Base-by-base conservation (phyloP, 2,888 invertebrate genomes). In the Rhorus exstirpatorius region DNA sequence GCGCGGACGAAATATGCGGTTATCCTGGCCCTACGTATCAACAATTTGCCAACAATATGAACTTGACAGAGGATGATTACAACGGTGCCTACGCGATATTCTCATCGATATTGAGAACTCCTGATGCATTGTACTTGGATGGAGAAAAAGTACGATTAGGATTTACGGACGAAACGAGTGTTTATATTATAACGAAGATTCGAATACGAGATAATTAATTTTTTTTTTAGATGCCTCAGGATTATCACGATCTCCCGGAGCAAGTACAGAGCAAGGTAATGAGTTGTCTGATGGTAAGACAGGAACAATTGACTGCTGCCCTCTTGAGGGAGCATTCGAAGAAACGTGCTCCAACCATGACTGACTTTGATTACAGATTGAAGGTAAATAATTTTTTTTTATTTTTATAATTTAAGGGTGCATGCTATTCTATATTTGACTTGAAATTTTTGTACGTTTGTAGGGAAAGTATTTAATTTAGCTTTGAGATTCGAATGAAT, bases 361-460 rank as follows among this genome's bases (percentile, higher is more conserved):
- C 91, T 46, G 93, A 93, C 83, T 93, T 94, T 81, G 94, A 94
- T 87, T 94, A 94, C 94, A 93, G 93, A 89, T 84, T 94, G 38
- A 94, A 94, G 88, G 93, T 92, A 86, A 19, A 7, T 12, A 4
- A n/a, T 1, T 19, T 61, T 8, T 63, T 19, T 14, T 51, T 6
- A 24, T 2, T 44, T n/a, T 14, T 8, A 58, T 14, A 51, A 51
- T 3, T 12, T 53, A n/a, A n/a, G n/a, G n/a, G n/a, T n/a, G n/a
- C n/a, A n/a, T n/a, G n/a, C n/a, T n/a, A n/a, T n/a, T n/a, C n/a
- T n/a, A n/a, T n/a, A n/a, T n/a, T n/a, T n/a, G n/a, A n/a, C n/a
- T n/a, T n/a, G n/a, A n/a, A n/a, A n/a, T n/a, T n/a, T n/a, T n/a
- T n/a, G n/a, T n/a, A n/a, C n/a, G n/a, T n/a, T n/a, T n/a, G n/a